Evolutionary conservation across 2,113 vertebrate genomes (phyloP), one percentile per base, ranked within the genome.

Genomic region (Epinephelus moara): DNA sequence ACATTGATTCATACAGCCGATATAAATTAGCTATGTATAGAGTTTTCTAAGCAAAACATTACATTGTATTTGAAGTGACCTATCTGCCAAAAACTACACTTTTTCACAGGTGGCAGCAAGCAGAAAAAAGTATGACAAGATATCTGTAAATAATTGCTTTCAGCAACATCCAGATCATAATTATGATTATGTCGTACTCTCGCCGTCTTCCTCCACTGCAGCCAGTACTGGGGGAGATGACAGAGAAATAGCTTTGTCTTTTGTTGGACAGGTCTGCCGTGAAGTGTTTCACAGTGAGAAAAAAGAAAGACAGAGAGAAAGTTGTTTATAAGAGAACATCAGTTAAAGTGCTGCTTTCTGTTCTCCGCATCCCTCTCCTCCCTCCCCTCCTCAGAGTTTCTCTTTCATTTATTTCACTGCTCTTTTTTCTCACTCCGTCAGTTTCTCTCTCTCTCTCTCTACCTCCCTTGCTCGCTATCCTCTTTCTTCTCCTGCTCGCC

Each of bases 241-340:
- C 86, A 91, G 73, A 27, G 14, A 81, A 81, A 81, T 42, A 70
- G 69, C 63, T 71, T 79, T 75, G 78, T 85, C 83, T 92, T 80
- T 57, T 66, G 78, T 88, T 73, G 78, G 90, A 86, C 74, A 71
- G 72, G 74, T 78, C 76, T 47, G 85, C 64, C 72, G 67, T 80
- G 70, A 89, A 78, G 78, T 81, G 82, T 85, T 80, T 87, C 75
- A 76, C 61, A 77, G 18, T 37, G 57, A 80, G 67, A 86, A 85
- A 61, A 86, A 75, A 86, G 82, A 85, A 50, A 74, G 83, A 81
- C 61, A 68, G 84, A 11, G 33, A 84, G 75, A 86, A 80, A 83
- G 79, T 86, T 84, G 85, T 87, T 91, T 87, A 82, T 90, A 77
- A 84, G 74, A 72, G 80, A 90, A 86, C 91, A 93, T 92, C 89